Base-by-base conservation (phyloP, 1,140 invertebrate species). In the Lerema accius region DNA sequence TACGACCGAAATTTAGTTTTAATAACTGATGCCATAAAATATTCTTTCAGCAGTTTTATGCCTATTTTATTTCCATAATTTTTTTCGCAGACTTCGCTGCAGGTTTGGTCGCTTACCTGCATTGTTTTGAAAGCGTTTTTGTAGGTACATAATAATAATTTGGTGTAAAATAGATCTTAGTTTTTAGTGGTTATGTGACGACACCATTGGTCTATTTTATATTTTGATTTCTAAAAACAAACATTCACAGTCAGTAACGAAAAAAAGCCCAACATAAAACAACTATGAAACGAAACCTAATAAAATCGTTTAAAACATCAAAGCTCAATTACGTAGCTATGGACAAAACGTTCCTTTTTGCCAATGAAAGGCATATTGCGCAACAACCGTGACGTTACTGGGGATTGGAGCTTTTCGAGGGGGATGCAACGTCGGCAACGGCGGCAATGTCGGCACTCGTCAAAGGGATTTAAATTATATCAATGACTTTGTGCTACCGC, bases 381-480 rank as follows among this genome's bases (percentile, higher is more conserved):
- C 50, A 23, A 56, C 51, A 43, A 43, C 19, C 51, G 51, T 49
- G 42, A 56, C 42, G 51, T 49, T 28, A 56, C 42, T 15, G 26
- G 64, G 43, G 58, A 35, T 67, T 61, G 50, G 61, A 55, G 53
- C 53, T 80, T 78, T 69, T 56, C 73, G 81, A 68, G 72, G 80
- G 80, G 79, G 78, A 74, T 81, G 78, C 58, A 76, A 70, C 67
- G 73, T 69, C 83, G n/a, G n/a, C n/a, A n/a, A n/a, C n/a, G n/a
- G n/a, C n/a, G n/a, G 78, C 58, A 76, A 70, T 65, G 73, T 69
- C 83, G 83, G 82, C 69, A 63, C 56, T 59, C 48, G 76, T 83
- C 82, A 89, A 86, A 86, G 82, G 75, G 78, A 82, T 85, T 80
- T 78, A 78, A 85, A 84, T 84, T 75, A 82, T 86, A 86, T 86